Percentiles rank a stretch among this genome's conserved stretches.
These are phyloP conservation scores for Stictonetta naevosa DNA, from an alignment of 2,113 vertebrate species.

Conservation along the genomic window DNA sequence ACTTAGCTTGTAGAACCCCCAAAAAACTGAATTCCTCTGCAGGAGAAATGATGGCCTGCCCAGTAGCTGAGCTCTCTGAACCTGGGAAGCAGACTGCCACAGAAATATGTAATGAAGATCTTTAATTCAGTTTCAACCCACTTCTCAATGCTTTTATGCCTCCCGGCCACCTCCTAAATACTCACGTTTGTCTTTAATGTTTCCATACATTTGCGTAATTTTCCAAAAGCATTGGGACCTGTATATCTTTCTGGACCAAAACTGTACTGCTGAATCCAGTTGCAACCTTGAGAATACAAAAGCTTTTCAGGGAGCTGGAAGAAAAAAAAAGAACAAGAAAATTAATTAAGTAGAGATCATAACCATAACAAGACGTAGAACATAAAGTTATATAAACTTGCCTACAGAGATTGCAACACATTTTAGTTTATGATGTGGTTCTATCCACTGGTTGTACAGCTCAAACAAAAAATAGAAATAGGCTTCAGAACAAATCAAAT, in stretches of 20 bases:
- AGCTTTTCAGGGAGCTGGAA: constrained; percentile 84
- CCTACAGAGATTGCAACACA: not conserved
- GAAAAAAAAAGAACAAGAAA: not conserved
- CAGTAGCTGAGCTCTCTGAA: not conserved
- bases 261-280: constrained; percentile 86
- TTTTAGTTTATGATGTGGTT: not conserved
- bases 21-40: not conserved
- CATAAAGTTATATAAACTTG: not conserved
- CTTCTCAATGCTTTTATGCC: not conserved
- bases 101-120: not conserved
- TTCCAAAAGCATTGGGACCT: constrained; percentile 79
- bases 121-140: not conserved
- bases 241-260: constrained; percentile 84
- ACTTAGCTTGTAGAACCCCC: not conserved
- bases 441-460: not conserved
- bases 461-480: not conserved
- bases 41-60: not conserved
- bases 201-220: constrained; percentile 83
- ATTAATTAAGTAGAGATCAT: not conserved
- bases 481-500: not conserved
- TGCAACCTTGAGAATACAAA: constrained; percentile 86
- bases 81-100: not conserved
- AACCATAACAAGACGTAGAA: not conserved
- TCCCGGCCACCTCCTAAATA: not conserved
- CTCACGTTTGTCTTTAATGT: constrained; percentile 78